A percentile compares a stretch with the other conserved stretches of the same genome.
Conservation (phyloP, 2,113 vertebrate genomes). For the Montifringilla adamsi region DNA sequence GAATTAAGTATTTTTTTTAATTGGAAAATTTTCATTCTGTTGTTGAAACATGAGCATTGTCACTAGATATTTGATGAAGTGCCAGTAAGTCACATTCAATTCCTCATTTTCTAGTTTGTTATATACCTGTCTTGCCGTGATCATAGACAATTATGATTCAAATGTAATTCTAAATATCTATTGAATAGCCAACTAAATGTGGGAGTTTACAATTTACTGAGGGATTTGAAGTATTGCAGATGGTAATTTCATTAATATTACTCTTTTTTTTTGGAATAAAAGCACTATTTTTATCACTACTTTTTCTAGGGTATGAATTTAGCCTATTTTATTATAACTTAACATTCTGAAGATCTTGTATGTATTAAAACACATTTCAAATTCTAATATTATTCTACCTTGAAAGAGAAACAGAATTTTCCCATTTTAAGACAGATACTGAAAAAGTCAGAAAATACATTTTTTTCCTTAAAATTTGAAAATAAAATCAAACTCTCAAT, state of each 20-base stretch:
- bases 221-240: background rate
- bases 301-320: background rate
- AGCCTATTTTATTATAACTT: background rate
- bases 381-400: background rate
- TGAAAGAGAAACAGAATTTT: background rate
- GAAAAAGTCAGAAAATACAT: background rate
- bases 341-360: background rate
- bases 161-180: background rate
- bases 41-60: background rate
- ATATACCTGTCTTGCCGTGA: background rate
- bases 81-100: background rate
- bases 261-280: background rate
- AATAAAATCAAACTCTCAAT: background rate
- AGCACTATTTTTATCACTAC: background rate
- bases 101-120: background rate
- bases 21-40: background rate
- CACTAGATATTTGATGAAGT: background rate
- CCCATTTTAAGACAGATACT: background rate
- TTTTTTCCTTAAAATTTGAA: background rate
- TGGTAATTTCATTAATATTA: background rate
- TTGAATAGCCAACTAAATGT: background rate
- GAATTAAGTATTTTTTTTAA: background rate
- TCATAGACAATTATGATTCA: background rate
- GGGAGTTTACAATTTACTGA: background rate
- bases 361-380: background rate